These are phyloP conservation scores for Pyxicephalus adspersus DNA, from an alignment of 2,113 vertebrate genomes.

Conservation along the genomic window DNA sequence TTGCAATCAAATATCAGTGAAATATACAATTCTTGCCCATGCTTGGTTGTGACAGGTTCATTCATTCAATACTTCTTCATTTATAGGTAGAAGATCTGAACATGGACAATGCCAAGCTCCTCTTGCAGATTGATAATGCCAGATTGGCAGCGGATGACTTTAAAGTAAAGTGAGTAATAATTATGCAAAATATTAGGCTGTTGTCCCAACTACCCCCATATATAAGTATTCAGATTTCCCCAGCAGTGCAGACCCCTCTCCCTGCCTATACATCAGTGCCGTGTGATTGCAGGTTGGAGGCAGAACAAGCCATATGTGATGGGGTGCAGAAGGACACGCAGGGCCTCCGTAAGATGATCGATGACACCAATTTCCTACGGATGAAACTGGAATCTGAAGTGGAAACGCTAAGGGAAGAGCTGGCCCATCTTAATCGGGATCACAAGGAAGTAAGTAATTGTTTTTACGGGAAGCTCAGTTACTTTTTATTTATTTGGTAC, in stretches of 20 bases:
- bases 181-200: background rate
- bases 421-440: conserved; percentile 64
- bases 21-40: no score
- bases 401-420: conserved; percentile 68
- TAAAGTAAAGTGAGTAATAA: conserved; percentile 72
- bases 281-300: conserved; percentile 70
- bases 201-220: no score
- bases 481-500: no score
- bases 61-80: background rate
- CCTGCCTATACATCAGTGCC: background rate
- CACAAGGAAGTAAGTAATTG: conserved; percentile 74
- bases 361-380: conserved; percentile 81
- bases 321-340: conserved; percentile 81
- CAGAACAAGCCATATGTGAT: conserved; percentile 77
- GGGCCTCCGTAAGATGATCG: conserved; percentile 81
- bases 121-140: conserved; percentile 73
- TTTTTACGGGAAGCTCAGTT: no score
- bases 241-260: no score
- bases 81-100: conserved; percentile 71
- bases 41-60: background rate
- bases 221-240: no score
- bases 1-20: no score
- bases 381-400: conserved; percentile 77
- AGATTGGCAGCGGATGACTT: conserved; percentile 74
- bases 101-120: conserved; percentile 70